Base-by-base conservation (phyloP, 2,113 vertebrate species). In the Lepus timidus region DNA sequence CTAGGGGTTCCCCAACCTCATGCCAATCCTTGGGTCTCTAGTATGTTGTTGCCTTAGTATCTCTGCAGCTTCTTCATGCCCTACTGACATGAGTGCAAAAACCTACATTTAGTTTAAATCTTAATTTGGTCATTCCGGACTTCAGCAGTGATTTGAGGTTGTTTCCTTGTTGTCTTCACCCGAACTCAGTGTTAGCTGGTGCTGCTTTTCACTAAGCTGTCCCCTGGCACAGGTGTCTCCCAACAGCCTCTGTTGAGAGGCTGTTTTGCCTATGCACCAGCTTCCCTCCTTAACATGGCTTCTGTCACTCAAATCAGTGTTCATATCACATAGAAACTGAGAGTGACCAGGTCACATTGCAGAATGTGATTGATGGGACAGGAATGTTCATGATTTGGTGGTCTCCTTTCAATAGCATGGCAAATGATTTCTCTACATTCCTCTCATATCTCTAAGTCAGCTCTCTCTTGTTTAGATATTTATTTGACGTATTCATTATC, bases 291-390 rank as follows among this genome's bases (percentile, higher is more conserved):
- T 31, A 11, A 12, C 5, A 62, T 44, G 27, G 16, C 4, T 49
- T 70, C 20, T 51, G 19, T 16, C 29, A 58, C 1, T 9, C n/a
- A 65, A 61, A 20, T 68, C 22, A 73, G 1, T 61, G 49, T 16
- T n/a, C 14, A 62, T 7, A 25, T 0, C 11, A 27, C 27, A 9
- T 0, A 12, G 17, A 16, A 73, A 91, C 7, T 36, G n/a, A 85
- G 23, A 25, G 0, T 3, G 7, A 12, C 4, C 62, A 19, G 12
- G 23, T 16, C 2, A 22, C 7, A 27, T 2, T 52, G 31, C 5
- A 23, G 27, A 31, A 9, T 1, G 3, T 39, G n/a, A 61, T 9
- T n/a, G 17, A 73, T 74, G 36, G n/a, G 17, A 17, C 14, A 55
- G 44, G 49, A 76, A 25, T 0, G 0, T 68, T 9, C 13, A 20